A percentile compares a stretch with the other conserved stretches of the same genome.
Evolutionary conservation across 1,140 invertebrate species (phyloP).

Genomic region (Zaprionus lachaisei): DNA sequence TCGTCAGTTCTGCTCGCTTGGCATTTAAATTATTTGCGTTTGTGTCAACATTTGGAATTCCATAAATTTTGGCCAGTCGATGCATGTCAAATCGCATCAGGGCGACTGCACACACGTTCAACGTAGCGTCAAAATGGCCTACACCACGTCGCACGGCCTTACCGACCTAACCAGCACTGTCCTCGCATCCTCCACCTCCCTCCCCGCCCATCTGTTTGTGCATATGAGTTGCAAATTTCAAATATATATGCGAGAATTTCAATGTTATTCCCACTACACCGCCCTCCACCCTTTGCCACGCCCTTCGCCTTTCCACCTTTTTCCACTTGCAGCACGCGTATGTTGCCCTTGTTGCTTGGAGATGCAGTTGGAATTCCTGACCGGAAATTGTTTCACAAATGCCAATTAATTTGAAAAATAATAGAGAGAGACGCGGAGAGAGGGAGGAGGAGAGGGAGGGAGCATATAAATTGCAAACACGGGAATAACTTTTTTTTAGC

Average conservation of each 20-base stretch:
- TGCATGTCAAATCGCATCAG: slow-evolving; percentile 51
- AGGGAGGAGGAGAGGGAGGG: slow-evolving; percentile 6
- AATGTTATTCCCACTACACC: slow-evolving; percentile 32
- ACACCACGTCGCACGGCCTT: neutral
- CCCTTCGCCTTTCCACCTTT: neutral
- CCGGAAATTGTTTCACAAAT: slow-evolving; percentile 80
- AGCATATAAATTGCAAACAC: slow-evolving; percentile 40
- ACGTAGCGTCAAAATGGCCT: slow-evolving; percentile 14
- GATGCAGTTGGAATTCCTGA: slow-evolving; percentile 71
- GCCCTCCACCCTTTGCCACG: neutral
- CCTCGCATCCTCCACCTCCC: neutral
- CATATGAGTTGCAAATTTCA: slow-evolving; percentile 64
- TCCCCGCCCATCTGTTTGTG: slow-evolving; percentile 47
- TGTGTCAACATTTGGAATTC: slow-evolving; percentile 78
- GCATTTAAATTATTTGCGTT: slow-evolving; percentile 79
- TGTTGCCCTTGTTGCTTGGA: slow-evolving; percentile 34
- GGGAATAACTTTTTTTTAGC: slow-evolving; percentile 24
- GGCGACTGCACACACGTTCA: slow-evolving; percentile 31
- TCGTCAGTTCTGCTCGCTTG: slow-evolving; percentile 60
- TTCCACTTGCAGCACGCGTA: neutral
- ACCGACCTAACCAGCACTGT: neutral
- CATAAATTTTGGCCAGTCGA: slow-evolving; percentile 66
- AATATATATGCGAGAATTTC: slow-evolving; percentile 51
- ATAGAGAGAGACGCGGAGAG: slow-evolving; percentile 29
- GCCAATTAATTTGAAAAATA: slow-evolving; percentile 78